Conservation (phyloP, 2,888 invertebrate genomes). For the Masnerella sp. region DNA sequence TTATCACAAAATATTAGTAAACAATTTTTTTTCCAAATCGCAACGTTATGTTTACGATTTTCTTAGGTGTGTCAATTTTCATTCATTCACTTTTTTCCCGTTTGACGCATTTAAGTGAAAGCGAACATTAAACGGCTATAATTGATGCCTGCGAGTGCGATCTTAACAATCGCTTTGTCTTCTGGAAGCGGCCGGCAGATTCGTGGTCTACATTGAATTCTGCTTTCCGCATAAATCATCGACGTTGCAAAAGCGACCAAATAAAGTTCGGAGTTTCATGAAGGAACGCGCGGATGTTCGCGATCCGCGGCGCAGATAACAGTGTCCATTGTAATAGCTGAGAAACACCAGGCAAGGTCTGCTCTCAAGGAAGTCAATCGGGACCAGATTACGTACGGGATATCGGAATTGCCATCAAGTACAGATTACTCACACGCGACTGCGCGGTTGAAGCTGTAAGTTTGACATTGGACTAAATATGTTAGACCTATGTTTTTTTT, state of each 20-base stretch:
- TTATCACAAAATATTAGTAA: too few relatives aligned
- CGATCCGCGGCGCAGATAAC: constrained; percentile 53
- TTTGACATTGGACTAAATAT: too few relatives aligned
- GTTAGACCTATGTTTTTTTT: too few relatives aligned
- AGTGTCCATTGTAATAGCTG: constrained; percentile 58
- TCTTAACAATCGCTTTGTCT: constrained; percentile 32
- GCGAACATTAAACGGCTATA: constrained; percentile 21
- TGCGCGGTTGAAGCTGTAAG: constrained; percentile 1
- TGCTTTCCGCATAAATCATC: constrained; percentile 44
- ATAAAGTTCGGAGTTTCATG: constrained; percentile 56
- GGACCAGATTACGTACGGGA: constrained; percentile 58
- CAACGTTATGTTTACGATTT: too few relatives aligned
- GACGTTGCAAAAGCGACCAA: constrained; percentile 45
- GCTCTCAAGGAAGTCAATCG: constrained; percentile 60
- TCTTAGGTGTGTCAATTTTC: too few relatives aligned
- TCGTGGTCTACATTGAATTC: constrained; percentile 32
- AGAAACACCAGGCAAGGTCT: constrained; percentile 61
- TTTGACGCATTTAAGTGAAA: constrained; percentile 35
- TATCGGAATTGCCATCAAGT: constrained; percentile 45
- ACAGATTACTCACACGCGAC: constrained; percentile 50
- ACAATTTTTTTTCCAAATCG: not conserved
- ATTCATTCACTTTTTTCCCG: constrained; percentile 16
- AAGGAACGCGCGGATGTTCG: constrained; percentile 59
- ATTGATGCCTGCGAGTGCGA: constrained; percentile 19
- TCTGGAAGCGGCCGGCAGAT: constrained; percentile 5